phyloP scores from a whole-genome alignment of 1,140 invertebrate genomes.

The Matsumurasca onukii region DNA sequence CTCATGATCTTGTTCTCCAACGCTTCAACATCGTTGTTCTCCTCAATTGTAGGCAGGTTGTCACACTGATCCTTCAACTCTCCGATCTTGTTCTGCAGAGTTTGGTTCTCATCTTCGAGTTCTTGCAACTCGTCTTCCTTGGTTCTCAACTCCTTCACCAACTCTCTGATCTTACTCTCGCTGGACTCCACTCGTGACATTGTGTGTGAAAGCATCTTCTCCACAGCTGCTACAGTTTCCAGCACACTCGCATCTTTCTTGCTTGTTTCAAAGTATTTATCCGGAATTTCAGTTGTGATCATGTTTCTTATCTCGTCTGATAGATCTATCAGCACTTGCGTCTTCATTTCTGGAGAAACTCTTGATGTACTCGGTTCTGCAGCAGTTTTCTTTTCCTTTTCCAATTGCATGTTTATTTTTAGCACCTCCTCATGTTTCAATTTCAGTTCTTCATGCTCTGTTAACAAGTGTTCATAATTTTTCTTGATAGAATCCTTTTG shows the following conservation, averaged over 20 bases:
- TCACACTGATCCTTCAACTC: constrained; percentile 29
- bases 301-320: constrained; percentile 16
- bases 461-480: constrained; percentile 31
- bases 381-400: not conserved
- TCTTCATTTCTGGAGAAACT: not conserved
- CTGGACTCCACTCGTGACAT: not conserved
- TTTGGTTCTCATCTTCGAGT: constrained; percentile 34
- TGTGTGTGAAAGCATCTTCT: constrained; percentile 15
- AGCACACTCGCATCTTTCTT: constrained; percentile 7
- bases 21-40: constrained; percentile 33
- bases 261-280: constrained; percentile 19
- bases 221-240: constrained; percentile 9
- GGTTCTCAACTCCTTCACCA: constrained; percentile 32
- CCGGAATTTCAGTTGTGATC: constrained; percentile 13
- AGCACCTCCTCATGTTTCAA: constrained; percentile 21
- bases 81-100: constrained; percentile 29
- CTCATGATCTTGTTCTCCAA: constrained; percentile 25
- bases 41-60: constrained; percentile 32
- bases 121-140: constrained; percentile 36
- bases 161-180: constrained; percentile 20
- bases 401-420: not conserved
- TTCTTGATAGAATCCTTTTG: constrained; percentile 36
- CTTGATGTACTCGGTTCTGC: not conserved
- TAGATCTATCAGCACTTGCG: not conserved
- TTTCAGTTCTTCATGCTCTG: constrained; percentile 33